phyloP scores from a whole-genome alignment of 1,140 invertebrate species.

The Fopius arisanus region DNA sequence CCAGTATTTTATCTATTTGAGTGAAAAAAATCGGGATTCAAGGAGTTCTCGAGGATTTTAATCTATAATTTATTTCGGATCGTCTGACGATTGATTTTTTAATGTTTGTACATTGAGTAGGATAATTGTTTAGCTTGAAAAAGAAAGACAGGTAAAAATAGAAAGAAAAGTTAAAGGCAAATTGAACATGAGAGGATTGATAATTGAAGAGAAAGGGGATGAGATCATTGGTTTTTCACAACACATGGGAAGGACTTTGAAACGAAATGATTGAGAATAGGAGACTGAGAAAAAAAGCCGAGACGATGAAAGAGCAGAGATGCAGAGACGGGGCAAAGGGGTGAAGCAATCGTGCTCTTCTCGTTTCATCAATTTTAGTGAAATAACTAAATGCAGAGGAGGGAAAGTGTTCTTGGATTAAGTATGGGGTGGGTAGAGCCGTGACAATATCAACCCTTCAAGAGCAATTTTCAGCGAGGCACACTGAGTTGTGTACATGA shows the following conservation, averaged over 20 bases:
- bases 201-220: background rate
- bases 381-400: background rate
- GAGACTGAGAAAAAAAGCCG: background rate
- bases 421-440: background rate
- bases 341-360: slow-evolving; percentile 5
- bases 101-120: too few relatives aligned
- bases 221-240: background rate
- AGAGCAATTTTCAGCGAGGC: slow-evolving; percentile 6
- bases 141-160: background rate
- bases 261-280: background rate
- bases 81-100: too few relatives aligned
- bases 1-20: too few relatives aligned
- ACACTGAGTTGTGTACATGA: background rate
- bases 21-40: too few relatives aligned
- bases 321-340: background rate
- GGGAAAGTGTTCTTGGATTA: background rate
- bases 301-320: background rate
- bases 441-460: background rate
- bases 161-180: background rate
- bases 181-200: background rate
- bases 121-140: background rate
- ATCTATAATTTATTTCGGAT: too few relatives aligned
- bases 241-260: background rate
- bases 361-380: slow-evolving; percentile 15
- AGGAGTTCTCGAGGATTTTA: too few relatives aligned